These are phyloP conservation scores for Tipula helvola DNA, from an alignment of 2,888 invertebrate species.

Conservation along the genomic window DNA sequence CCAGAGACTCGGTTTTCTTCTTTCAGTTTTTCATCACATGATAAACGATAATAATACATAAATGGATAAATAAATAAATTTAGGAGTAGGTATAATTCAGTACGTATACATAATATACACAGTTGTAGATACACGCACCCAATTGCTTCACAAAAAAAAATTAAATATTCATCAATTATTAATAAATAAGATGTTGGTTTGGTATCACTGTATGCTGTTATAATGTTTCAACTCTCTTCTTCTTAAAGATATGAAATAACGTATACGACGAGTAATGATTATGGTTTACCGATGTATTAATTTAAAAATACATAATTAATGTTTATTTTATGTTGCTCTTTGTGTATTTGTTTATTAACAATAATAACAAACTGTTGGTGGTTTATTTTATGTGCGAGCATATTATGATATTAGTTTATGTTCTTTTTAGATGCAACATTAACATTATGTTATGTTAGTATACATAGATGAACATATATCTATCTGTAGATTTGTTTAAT, in stretches of 20 bases:
- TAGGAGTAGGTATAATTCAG: background rate
- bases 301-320: background rate
- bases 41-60: background rate
- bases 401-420: background rate
- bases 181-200: background rate
- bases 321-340: background rate
- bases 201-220: background rate
- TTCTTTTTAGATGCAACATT: background rate
- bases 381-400: background rate
- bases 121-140: background rate
- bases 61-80: background rate
- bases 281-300: background rate
- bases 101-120: background rate
- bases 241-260: background rate
- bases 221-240: background rate
- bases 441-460: background rate
- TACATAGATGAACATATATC: background rate
- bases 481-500: background rate
- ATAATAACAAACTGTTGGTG: background rate
- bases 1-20: no score
- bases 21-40: background rate
- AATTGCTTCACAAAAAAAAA: background rate
- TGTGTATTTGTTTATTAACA: background rate
- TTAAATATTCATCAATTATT: background rate
- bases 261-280: background rate